Evolutionary conservation across 2,113 vertebrate genomes (phyloP), one percentile per base, ranked within the genome.

Genomic region (Thinocorus orbignyianus): DNA sequence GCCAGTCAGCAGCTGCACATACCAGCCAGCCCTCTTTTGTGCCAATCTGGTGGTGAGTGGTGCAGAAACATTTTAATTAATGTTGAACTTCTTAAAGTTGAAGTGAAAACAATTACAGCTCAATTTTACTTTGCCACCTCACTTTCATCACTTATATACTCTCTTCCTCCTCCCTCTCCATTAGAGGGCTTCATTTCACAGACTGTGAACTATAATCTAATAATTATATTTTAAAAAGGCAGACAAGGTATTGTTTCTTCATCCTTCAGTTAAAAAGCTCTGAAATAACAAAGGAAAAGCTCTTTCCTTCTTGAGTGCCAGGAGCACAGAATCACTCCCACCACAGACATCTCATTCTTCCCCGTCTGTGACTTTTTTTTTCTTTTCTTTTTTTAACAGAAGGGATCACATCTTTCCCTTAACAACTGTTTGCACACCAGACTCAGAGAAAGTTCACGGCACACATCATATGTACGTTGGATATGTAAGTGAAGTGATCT

Each of bases 401-500:
- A 93, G 91, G 95, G 93, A 95, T 88, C 30, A n/a, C 26, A 84
- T 95, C 95, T 97, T 92, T 94, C 68, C 95, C 81, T 88, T 88
- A 97, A 96, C 96, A 97, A 98, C 95, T 96, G 95, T 97, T 98
- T 97, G 94, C 94, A 93, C 52, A 96, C 84, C 93, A 97, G 90
- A 94, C 90, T 97, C 86, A 82, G 94, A 97, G 97, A 97, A 98
- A 98, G 97, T 98, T 98, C 97, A 97, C 77, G 97, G 94, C 91
- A 84, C 82, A 95, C 79, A 96, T 97, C 97, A 95, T 96, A 96
- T 97, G 93, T 95, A 97, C 93, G 83, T 96, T 90, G 91, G 97
- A 97, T 97, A 96, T 94, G 96, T 97, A 98, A 99, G 98, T 98
- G 98, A 99, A 98, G 98, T 98, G 97, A 98, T 98, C 98, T 98